Base-by-base conservation (phyloP, 92 coral and sea anemone genomes). In the Palythoa grandis region DNA sequence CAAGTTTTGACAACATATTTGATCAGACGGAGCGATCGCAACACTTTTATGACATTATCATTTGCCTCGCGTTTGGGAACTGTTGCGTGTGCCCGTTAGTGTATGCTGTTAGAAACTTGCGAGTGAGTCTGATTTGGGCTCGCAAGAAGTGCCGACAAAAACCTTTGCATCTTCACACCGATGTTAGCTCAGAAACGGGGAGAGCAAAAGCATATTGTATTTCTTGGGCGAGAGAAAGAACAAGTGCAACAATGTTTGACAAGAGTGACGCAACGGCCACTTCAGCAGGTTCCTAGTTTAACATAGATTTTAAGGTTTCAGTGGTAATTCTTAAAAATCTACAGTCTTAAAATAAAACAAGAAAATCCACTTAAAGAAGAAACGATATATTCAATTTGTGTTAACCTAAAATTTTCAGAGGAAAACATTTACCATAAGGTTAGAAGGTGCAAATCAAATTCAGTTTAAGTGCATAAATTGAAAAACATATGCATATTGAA, bases 101-200 rank as follows among this genome's bases (percentile, higher is more conserved):
- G 43, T 94, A 92, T 54, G 88, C 94, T 14, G 53, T 90, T 2
- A 77, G 98, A 79, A 94, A 92, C 52, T 94, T 95, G 16, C 89
- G 98, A 6, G 78, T 94, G 15, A 94, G 92, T 73, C 79, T 90
- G 11, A 85, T 92, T 12, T 52, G 92, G 24, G 58, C 92, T 2
- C 86, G 92, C 23, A 86, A 80, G 6, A 93, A 66, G 73, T 84
- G 90, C 47, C 39, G 66, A 52, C 61, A 84, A 37, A 91, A 63
- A 38, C 61, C 82, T 79, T 91, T 83, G 53, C 93, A 85, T 3
- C 84, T 92, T 86, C 29, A 29, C 68, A 53, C 56, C n/a, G 11
- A 5, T 13, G 20, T 66, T 25, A 82, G 71, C 61, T 76, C 84
- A 35, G 92, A 82, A 61, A 19, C 52, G 47, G 24, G 52, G 25